Conservation (phyloP, 2,797 vertebrate genomes). For the Hydrolagus colliei region DNA sequence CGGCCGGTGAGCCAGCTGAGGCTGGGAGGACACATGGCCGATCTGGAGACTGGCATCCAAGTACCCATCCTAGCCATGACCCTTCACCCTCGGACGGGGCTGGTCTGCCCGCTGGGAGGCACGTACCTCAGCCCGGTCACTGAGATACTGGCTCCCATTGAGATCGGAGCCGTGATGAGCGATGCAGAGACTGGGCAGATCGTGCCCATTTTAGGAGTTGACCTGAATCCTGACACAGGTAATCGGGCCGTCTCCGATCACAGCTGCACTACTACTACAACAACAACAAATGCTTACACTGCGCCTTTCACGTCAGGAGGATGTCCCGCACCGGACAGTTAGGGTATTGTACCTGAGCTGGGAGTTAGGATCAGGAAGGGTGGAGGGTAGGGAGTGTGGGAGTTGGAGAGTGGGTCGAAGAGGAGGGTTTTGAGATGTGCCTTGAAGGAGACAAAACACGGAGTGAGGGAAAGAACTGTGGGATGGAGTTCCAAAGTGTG, state of each 20-base stretch:
- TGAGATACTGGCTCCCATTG: constrained; percentile 61
- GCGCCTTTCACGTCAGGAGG: too few relatives aligned
- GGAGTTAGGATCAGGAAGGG: too few relatives aligned
- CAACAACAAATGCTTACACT: too few relatives aligned
- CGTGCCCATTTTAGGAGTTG: constrained; percentile 65
- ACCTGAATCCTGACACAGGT: constrained; percentile 71
- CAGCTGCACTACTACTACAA: too few relatives aligned
- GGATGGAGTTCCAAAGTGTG: too few relatives aligned
- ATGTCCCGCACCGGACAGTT: too few relatives aligned
- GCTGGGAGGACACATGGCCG: constrained; percentile 69
- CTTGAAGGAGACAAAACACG: too few relatives aligned
- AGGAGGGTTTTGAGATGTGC: too few relatives aligned
- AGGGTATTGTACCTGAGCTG: too few relatives aligned
- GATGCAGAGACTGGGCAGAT: constrained; percentile 60
- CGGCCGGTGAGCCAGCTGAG: constrained; percentile 55
- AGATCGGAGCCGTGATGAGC: constrained; percentile 70
- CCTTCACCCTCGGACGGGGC: constrained; percentile 67
- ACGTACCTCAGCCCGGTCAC: constrained; percentile 71
- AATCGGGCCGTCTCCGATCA: background rate
- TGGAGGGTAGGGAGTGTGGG: too few relatives aligned
- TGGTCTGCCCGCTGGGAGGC: constrained; percentile 70
- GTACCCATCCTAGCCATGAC: constrained; percentile 79
- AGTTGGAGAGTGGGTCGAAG: too few relatives aligned
- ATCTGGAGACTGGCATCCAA: constrained; percentile 65
- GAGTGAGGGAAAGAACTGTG: too few relatives aligned